These are phyloP conservation scores for Proteles cristata DNA, from an alignment of 2,113 vertebrate species.

Conservation along the genomic window DNA sequence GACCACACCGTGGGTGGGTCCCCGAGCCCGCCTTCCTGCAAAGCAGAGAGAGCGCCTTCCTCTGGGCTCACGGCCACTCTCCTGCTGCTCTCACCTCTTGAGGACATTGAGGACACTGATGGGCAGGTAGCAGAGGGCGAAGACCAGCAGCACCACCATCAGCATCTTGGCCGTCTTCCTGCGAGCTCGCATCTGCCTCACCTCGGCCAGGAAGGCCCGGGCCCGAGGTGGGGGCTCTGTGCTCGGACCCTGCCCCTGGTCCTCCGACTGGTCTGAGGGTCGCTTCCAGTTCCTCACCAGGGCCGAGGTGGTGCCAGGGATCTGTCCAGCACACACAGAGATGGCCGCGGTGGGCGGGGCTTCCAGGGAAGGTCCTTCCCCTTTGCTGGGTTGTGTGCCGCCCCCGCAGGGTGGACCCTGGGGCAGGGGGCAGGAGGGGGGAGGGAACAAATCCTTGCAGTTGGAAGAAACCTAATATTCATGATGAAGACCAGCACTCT, in stretches of 20 bases:
- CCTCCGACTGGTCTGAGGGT: constrained; percentile 65
- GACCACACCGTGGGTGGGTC: background rate
- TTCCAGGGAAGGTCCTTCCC: background rate
- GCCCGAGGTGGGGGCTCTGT: constrained; percentile 51
- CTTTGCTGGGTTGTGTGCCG: background rate
- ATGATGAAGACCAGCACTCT: background rate
- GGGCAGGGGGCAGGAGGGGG: background rate
- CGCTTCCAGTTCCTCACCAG: constrained; percentile 79
- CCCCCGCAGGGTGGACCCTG: background rate
- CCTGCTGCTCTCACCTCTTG: constrained; percentile 59
- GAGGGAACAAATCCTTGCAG: background rate
- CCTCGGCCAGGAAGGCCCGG: constrained; percentile 73
- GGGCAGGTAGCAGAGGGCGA: constrained; percentile 81
- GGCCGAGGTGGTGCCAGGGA: constrained; percentile 73
- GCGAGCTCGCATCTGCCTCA: constrained; percentile 77
- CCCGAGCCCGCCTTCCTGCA: background rate
- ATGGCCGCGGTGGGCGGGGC: background rate
- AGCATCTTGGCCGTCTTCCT: constrained; percentile 82
- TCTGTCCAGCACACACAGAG: constrained; percentile 64
- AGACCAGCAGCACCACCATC: constrained; percentile 80
- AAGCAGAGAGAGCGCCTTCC: background rate
- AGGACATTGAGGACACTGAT: constrained; percentile 82
- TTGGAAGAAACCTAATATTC: background rate
- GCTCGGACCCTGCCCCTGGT: background rate
- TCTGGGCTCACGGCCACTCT: accelerated